Percentiles rank a stretch among this genome's conserved stretches.
These are phyloP conservation scores for Zaprionus africanus DNA, from an alignment of 1,140 invertebrate genomes.

Conservation along the genomic window DNA sequence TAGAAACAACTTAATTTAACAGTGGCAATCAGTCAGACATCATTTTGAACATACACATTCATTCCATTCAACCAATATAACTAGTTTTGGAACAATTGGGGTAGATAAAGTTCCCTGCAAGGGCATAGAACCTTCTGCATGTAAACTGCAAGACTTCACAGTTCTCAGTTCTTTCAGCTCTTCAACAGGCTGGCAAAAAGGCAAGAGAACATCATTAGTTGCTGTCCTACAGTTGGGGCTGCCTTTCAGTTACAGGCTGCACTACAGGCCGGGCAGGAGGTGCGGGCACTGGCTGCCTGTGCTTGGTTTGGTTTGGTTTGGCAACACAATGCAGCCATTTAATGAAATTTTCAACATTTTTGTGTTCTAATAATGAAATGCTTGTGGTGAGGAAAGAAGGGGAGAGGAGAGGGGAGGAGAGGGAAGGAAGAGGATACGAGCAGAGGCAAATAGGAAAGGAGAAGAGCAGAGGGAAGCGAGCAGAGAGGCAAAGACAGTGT, in stretches of 20 bases:
- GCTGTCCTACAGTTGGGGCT: too few species aligned
- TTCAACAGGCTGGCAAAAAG: not conserved
- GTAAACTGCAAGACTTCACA: not conserved
- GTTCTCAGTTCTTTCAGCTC: too few species aligned
- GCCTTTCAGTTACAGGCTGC: too few species aligned
- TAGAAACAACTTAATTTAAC: too few species aligned
- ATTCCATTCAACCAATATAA: too few species aligned
- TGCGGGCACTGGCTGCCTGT: conserved; percentile 6
- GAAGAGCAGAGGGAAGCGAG: not conserved
- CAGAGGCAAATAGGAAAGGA: not conserved
- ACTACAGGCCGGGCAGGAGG: too few species aligned
- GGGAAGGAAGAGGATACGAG: not conserved
- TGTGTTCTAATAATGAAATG: conserved; percentile 79
- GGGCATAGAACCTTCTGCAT: too few species aligned
- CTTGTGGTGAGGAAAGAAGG: conserved; percentile 49
- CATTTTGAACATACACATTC: too few species aligned
- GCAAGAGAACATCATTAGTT: not conserved
- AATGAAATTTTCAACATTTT: conserved; percentile 81
- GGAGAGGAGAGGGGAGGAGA: not conserved
- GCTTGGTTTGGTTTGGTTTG: conserved; percentile 31
- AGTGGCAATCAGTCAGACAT: too few species aligned
- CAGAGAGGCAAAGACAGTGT: not conserved
- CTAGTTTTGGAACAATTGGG: too few species aligned
- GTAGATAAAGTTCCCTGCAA: too few species aligned
- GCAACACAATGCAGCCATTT: conserved; percentile 63